Base-by-base conservation (phyloP, 2,113 vertebrate genomes). In the Pelmatolapia mariae region DNA sequence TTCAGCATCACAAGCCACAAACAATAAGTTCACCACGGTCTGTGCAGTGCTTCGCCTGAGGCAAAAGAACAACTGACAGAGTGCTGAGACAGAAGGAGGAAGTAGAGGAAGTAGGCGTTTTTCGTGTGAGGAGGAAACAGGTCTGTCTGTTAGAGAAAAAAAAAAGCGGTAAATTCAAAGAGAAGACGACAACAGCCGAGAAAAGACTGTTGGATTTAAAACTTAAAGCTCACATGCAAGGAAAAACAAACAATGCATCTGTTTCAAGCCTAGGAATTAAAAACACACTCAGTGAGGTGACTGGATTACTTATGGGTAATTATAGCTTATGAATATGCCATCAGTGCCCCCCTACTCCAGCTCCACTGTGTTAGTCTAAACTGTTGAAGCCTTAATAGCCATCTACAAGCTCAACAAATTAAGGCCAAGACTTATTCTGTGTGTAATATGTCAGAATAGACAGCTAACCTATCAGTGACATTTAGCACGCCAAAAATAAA, bases 71-170 rank as follows among this genome's bases (percentile, higher is more conserved):
- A 59, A 90, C 88, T 29, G 43, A 87, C 83, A 89, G 90, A 73
- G 79, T 76, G 81, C 89, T 13, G 84, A 89, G 79, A 92, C 90
- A 90, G 93, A 95, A 95, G 90, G 89, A 96, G 97, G 97, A 97
- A 97, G 96, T 97, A 92, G 89, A 96, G 97, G 97, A 97, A 97
- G 96, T 97, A 93, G 96, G 97, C 95, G 96, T 96, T 94, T 91
- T 63, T 94, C 63, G 31, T 87, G 83, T 91, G 92, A 95, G 95
- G 90, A 97, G 96, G 96, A 97, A 97, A 92, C 91, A 26, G 90
- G 91, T 91, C 85, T 73, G 89, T 84, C 81, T 40, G 83, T 2
- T 68, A 68, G 19, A 66, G 9, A 31, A 11, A 78, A 66, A 78
- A 66, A 89, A 95, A 81, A 88, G 95, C 93, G 93, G 86, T 88